A percentile compares a stretch with the other conserved stretches of the same genome.
These are phyloP conservation scores for Sphaerodactylus townsendi DNA, from an alignment of 2,113 vertebrate genomes.

Conservation along the genomic window DNA sequence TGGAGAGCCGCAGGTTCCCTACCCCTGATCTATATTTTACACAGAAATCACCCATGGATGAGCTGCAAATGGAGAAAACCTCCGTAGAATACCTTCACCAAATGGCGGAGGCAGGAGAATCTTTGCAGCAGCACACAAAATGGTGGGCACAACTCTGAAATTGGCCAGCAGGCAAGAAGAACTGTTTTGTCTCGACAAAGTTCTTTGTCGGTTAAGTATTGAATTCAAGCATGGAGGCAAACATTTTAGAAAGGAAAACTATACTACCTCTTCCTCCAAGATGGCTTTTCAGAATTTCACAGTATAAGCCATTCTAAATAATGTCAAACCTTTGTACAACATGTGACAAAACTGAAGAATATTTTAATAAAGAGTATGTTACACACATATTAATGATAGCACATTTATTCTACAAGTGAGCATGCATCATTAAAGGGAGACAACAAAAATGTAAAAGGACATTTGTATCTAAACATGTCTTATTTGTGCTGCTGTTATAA, in stretches of 20 bases:
- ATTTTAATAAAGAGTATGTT: not conserved
- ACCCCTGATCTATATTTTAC: too few relatives aligned
- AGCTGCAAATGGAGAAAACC: too few relatives aligned
- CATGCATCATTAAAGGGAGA: not conserved
- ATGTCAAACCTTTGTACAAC: not conserved
- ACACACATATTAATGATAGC: not conserved
- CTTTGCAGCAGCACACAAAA: too few relatives aligned
- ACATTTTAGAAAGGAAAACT: not conserved
- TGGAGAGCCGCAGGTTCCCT: too few relatives aligned
- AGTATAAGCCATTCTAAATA: not conserved
- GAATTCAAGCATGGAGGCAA: not conserved
- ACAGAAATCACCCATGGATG: too few relatives aligned
- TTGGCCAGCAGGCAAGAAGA: too few relatives aligned
- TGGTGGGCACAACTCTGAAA: too few relatives aligned
- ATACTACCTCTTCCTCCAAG: too few relatives aligned
- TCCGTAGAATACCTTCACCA: too few relatives aligned
- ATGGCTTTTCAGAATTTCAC: not conserved
- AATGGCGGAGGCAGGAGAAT: too few relatives aligned
- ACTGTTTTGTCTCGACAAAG: too few relatives aligned
- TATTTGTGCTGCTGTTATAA: constrained; percentile 5
- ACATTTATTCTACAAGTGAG: not conserved
- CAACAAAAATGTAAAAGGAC: not conserved
- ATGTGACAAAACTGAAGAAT: not conserved
- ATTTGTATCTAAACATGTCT: not conserved
- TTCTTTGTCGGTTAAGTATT: not conserved